Evolutionary conservation across 2,888 invertebrate genomes (phyloP), one percentile per base, ranked within the genome.

Genomic region (Drosophila demipolita): DNA sequence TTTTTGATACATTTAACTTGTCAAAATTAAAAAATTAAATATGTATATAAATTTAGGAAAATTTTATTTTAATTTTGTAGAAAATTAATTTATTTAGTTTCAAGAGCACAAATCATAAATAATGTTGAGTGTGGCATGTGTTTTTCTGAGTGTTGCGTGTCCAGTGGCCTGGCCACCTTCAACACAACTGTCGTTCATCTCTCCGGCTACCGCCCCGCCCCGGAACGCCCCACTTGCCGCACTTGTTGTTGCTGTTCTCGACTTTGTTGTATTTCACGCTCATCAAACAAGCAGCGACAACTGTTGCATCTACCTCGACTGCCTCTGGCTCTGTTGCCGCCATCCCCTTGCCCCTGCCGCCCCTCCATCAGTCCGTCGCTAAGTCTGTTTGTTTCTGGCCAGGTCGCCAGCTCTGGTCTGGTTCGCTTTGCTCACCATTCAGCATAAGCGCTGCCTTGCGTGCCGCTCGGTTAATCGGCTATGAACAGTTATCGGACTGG

Each of bases 401-500:
- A 50, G 69, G 48, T 40, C 61, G 29, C 40, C 57, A 58, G 62
- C 70, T 69, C 50, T 66, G 78, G 73, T 73, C 82, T 78, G 79
- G 65, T 79, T 78, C 72, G 66, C 61, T 72, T 70, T 65, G 61
- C 52, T 73, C 78, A 61, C 55, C 65, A 63, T 52, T 52, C 71
- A 65, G 66, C 59, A 45, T 53, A 48, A 58, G 72, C 73, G 36
- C 66, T 70, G 68, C 58, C 67, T 89, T 86, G 90, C 87, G 87
- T 90, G 89, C 90, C 73, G 83, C 79, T 90, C 76, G 80, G 81
- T 86, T 87, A 87, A 87, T 87, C 88, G 89, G 83, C 86, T 86
- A 87, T 87, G 87, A 87, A 87, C 87, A 87, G 87, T 87, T 87
- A 87, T 89, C 87, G 89, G 90, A 87, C 87, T 89, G 90, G 87